Conservation (phyloP, 2,113 vertebrate species). For the Malaclemys terrapin region DNA sequence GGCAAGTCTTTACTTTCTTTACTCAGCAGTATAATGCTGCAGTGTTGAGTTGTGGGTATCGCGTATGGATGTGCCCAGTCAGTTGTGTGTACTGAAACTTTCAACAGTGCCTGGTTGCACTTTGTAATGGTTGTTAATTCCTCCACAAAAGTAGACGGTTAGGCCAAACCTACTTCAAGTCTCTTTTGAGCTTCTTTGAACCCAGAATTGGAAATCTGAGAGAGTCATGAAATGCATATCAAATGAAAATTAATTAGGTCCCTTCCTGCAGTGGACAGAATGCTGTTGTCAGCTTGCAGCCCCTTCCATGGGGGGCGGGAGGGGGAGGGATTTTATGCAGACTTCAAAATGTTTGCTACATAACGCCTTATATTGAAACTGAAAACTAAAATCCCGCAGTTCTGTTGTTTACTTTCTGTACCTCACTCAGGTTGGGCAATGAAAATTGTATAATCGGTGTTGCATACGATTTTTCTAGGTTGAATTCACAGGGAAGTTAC, state of each 20-base stretch:
- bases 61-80: not conserved
- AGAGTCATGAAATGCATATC: no score
- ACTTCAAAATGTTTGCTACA: not conserved
- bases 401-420: not conserved
- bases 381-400: not conserved
- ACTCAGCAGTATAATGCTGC: not conserved
- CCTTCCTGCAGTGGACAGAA: not conserved
- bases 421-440: not conserved
- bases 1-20: not conserved
- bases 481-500: not conserved
- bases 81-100: not conserved
- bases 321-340: not conserved
- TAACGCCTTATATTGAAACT: not conserved
- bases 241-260: not conserved
- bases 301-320: not conserved
- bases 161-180: rapidly evolving
- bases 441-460: not conserved
- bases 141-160: not conserved
- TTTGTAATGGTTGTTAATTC: not conserved
- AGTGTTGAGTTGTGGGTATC: not conserved
- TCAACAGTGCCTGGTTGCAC: not conserved
- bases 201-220: no score
- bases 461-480: not conserved
- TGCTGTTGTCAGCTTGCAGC: not conserved
- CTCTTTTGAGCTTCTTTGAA: not conserved